Conservation (phyloP, 1,140 invertebrate genomes). For the Drosophila insularis region DNA sequence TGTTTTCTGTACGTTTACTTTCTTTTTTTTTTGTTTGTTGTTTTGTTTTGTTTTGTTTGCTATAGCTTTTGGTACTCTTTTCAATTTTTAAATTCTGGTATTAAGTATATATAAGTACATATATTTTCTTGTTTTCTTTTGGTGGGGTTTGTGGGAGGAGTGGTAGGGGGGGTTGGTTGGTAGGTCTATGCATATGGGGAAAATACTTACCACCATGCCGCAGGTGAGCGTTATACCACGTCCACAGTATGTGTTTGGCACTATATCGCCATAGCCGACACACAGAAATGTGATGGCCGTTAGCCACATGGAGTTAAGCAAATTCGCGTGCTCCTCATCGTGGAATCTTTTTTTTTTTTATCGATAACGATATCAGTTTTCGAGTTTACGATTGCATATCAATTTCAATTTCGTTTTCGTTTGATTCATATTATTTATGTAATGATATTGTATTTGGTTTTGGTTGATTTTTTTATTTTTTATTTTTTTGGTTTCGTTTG, state of each 20-base stretch:
- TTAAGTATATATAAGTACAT: too few relatives aligned
- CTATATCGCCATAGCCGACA: conserved; percentile 93
- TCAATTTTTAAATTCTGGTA: too few relatives aligned
- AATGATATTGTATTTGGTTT: background rate
- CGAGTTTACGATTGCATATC: background rate
- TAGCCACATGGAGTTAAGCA: conserved; percentile 96
- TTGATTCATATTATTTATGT: background rate
- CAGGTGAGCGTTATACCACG: conserved; percentile 94
- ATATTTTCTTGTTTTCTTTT: conserved; percentile 28
- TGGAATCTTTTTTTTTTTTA: conserved; percentile 89
- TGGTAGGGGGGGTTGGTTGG: background rate
- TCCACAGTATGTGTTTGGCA: conserved; percentile 97
- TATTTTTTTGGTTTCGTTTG: conserved; percentile 28
- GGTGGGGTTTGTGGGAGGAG: background rate
- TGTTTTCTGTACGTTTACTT: background rate
- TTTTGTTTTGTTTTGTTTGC: conserved; percentile 24
- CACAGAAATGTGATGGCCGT: conserved; percentile 94
- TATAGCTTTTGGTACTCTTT: conserved; percentile 1
- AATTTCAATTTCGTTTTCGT: conserved; percentile 1
- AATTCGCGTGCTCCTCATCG: conserved; percentile 94
- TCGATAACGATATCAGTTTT: background rate
- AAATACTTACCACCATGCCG: conserved; percentile 94
- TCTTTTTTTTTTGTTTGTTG: conserved; percentile 30
- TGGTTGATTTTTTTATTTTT: conserved; percentile 25
- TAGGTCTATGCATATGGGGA: conserved; percentile 32